Evolutionary conservation across 2,797 vertebrate genomes (phyloP).

Genomic region (Leptatherina wallacei): DNA sequence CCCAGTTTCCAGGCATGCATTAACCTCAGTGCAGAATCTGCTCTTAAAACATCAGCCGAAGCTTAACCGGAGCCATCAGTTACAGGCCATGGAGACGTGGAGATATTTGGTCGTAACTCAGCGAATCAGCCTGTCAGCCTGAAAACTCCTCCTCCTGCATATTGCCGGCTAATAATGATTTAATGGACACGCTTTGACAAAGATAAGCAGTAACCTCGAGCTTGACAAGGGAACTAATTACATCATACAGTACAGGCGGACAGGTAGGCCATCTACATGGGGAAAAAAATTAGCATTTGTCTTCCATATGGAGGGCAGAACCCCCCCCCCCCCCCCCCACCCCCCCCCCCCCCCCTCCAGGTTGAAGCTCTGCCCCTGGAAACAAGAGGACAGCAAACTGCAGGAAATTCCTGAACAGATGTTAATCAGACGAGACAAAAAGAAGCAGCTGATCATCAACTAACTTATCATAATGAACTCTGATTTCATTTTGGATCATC

Average conservation of each 20-base stretch:
- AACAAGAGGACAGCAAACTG: slow-evolving; percentile 29
- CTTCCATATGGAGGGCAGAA: slow-evolving; percentile 56
- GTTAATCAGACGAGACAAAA: slow-evolving; percentile 7
- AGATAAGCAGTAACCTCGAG: slow-evolving; percentile 68
- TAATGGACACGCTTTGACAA: slow-evolving; percentile 63
- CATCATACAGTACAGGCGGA: slow-evolving; percentile 51
- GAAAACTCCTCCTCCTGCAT: slow-evolving; percentile 66
- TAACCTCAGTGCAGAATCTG: slow-evolving; percentile 69
- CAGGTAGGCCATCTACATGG: slow-evolving; percentile 46
- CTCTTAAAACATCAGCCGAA: slow-evolving; percentile 65
- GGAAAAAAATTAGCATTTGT: slow-evolving; percentile 62
- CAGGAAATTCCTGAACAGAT: slow-evolving; percentile 44
- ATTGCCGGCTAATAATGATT: slow-evolving; percentile 74
- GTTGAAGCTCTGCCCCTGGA: slow-evolving; percentile 50
- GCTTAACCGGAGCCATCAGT: slow-evolving; percentile 69
- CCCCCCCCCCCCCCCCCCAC: too few relatives aligned
- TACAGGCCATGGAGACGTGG: slow-evolving; percentile 55
- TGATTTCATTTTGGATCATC: slow-evolving; percentile 59
- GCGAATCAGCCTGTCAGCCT: slow-evolving; percentile 42
- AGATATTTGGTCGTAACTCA: slow-evolving; percentile 75
- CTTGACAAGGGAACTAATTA: slow-evolving; percentile 71
- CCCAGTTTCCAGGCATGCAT: slow-evolving; percentile 55
- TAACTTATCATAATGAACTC: slow-evolving; percentile 45
- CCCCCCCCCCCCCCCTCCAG: neutral
- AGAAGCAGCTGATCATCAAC: slow-evolving; percentile 37